phyloP scores from a whole-genome alignment of 2,797 vertebrate species.

The Telmatherina bonti region DNA sequence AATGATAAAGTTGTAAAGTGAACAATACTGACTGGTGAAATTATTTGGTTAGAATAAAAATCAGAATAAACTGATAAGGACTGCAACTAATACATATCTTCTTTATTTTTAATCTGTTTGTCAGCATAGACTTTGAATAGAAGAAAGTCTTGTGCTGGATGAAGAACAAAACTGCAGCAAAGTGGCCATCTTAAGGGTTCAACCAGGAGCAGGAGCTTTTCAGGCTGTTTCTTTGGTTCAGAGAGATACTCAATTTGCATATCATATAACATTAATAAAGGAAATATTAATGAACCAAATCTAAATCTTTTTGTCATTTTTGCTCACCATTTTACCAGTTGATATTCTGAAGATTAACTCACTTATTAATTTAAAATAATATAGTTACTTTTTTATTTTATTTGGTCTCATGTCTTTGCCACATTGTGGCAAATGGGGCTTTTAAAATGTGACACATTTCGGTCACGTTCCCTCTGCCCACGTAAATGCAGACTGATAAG shows the following conservation, averaged over 20 bases:
- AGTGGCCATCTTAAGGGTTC: background rate
- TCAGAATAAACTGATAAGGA: background rate
- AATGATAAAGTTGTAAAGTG: too few relatives aligned
- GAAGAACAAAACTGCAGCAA: background rate
- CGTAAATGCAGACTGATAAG: conserved; percentile 43
- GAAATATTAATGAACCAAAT: too few relatives aligned
- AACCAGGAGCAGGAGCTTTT: background rate
- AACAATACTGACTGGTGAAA: background rate
- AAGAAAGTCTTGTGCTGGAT: background rate
- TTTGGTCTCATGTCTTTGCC: too few relatives aligned
- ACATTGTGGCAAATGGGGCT: background rate
- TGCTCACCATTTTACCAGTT: too few relatives aligned
- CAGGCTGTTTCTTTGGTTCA: background rate
- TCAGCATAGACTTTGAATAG: too few relatives aligned
- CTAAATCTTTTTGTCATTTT: too few relatives aligned
- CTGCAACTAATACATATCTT: background rate
- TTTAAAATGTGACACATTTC: conserved; percentile 16
- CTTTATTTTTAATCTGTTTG: background rate
- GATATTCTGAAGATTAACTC: too few relatives aligned
- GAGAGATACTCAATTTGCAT: background rate
- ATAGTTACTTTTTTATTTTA: too few relatives aligned
- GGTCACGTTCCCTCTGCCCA: conserved; percentile 12
- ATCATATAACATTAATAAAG: background rate
- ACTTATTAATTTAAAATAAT: too few relatives aligned
- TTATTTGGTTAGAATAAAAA: background rate